A percentile compares a stretch with the other conserved stretches of the same genome.
phyloP scores from a whole-genome alignment of 2,888 invertebrate species.

The Idaea dimidiata region DNA sequence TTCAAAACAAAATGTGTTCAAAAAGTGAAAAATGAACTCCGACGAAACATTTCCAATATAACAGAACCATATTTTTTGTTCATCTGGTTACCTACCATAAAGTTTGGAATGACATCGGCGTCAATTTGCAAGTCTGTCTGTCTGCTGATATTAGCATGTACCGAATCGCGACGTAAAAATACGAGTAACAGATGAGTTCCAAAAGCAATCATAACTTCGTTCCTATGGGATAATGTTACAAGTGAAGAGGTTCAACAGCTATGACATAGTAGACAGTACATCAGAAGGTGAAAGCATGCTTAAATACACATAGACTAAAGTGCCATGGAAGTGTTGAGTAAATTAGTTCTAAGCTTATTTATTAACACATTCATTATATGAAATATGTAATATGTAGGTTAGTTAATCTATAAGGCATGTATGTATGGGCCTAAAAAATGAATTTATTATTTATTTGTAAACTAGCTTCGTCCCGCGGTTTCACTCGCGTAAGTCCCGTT shows the following conservation, averaged over 20 bases:
- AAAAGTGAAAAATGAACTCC: not conserved
- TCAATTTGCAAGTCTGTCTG: constrained; percentile 26
- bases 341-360: no score
- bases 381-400: no score
- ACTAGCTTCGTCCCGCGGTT: no score
- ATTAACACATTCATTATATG: no score
- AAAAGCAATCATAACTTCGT: constrained; percentile 36
- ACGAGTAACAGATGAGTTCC: constrained; percentile 30
- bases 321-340: no score
- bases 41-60: constrained; percentile 1
- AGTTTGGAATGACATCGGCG: constrained; percentile 24
- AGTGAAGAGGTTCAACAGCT: not conserved
- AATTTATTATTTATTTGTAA: no score
- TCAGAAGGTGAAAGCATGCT: no score
- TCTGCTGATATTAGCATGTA: constrained; percentile 30
- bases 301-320: no score
- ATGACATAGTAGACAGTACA: not conserved
- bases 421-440: no score
- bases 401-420: no score
- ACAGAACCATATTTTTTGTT: constrained; percentile 6
- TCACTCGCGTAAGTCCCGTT: no score
- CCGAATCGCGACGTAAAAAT: constrained; percentile 35
- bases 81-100: constrained; percentile 20
- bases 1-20: not conserved
- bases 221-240: constrained; percentile 29